Conservation (phyloP, 2,113 vertebrate species). For the Rhynchopsitta pachyrhyncha region DNA sequence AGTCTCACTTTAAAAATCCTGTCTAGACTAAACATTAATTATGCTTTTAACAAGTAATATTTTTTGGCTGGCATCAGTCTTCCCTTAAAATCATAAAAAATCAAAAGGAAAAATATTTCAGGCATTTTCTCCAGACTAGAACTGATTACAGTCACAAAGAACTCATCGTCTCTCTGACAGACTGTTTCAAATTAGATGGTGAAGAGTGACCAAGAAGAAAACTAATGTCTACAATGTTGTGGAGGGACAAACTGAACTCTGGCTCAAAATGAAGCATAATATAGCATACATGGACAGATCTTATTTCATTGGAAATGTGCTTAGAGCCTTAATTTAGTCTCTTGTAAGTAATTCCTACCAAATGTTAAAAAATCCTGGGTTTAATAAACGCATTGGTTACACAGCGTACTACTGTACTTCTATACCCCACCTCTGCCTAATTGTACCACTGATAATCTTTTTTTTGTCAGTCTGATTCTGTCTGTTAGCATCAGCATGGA, state of each 20-base stretch:
- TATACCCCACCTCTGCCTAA: background rate
- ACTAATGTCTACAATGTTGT: background rate
- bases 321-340: background rate
- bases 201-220: background rate
- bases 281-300: background rate
- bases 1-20: background rate
- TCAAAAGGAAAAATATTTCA: background rate
- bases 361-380: background rate
- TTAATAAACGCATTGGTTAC: background rate
- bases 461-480: background rate
- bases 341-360: background rate
- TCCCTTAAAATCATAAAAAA: background rate
- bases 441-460: background rate
- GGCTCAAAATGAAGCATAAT: background rate
- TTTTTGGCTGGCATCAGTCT: background rate
- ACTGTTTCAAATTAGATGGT: background rate
- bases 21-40: background rate
- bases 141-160: background rate
- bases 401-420: background rate
- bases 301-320: background rate
- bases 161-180: background rate
- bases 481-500: background rate
- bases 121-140: background rate
- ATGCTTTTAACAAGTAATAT: background rate
- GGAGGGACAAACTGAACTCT: background rate